Base-by-base conservation (phyloP, 1,140 invertebrate species). In the Frieseomelitta varia region DNA sequence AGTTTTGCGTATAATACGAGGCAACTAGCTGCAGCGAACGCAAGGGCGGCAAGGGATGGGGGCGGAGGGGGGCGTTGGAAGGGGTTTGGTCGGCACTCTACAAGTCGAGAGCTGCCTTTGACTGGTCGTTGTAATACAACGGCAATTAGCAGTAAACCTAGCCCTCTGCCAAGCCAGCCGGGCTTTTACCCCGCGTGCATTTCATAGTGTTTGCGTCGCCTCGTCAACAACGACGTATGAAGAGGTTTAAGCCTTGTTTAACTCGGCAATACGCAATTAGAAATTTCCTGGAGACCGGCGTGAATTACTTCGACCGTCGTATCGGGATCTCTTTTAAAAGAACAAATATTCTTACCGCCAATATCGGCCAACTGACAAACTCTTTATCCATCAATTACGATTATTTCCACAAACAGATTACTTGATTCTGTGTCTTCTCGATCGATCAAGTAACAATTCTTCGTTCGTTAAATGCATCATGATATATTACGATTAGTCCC, bases 101-200 rank as follows among this genome's bases (percentile, higher is more conserved):
- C 87, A 68, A 90, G 88, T 87, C 82, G 89, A 90, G 87, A 69
- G 84, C 87, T 84, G 90, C 87, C 88, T 90, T 88, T 86, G 90
- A 90, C 85, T 87, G 89, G 90, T 90, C 87, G 89, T 89, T 88
- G 89, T 90, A 90, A 91, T 91, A 90, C 89, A 90, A 90, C 87
- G 87, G 90, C 89, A 91, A 91, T 91, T 91, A 91, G 90, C 90
- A 91, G 90, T 90, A 91, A 90, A 91, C 90, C 90, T 88, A 85
- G 87, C 79, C 85, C 79, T 80, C 75, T 80, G 71, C 81, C 81
- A 72, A 80, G 55, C 51, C 51, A 80, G 55, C 74, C 71, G 80
- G 78, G 88, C 87, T 90, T 74, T 81, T 82, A 77, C 86, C 87
- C 86, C 87, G 39, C 39, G 84, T 88, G 80, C 81, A 82, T 87